phyloP scores from a whole-genome alignment of 1,140 invertebrate genomes.

The Geopemphigus sp. region DNA sequence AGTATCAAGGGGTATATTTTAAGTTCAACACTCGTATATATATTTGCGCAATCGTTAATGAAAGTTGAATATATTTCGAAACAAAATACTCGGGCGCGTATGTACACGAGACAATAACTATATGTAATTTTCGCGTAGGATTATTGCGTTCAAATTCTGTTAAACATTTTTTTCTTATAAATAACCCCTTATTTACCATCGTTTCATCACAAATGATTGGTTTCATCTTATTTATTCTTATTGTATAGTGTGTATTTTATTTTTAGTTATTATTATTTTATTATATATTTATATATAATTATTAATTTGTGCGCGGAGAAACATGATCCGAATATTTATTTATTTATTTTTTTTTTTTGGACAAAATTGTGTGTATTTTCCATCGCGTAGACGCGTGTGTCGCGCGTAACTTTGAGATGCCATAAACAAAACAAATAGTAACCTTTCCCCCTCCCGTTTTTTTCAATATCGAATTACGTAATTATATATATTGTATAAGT shows the following conservation, averaged over 20 bases:
- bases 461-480: neutral
- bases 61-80: slow-evolving; percentile 4
- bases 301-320: slow-evolving; percentile 32
- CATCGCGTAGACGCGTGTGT: neutral
- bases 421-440: slow-evolving; percentile 18
- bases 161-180: slow-evolving; percentile 6
- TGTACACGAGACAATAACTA: neutral
- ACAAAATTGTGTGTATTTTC: slow-evolving; percentile 26
- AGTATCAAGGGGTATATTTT: neutral
- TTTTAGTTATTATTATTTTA: slow-evolving; percentile 48
- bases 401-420: slow-evolving; percentile 30
- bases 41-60: slow-evolving; percentile 20
- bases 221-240: slow-evolving; percentile 49
- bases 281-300: slow-evolving; percentile 33
- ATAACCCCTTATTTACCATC: slow-evolving; percentile 14
- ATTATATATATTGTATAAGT: neutral
- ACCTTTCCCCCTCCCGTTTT: neutral
- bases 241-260: slow-evolving; percentile 50
- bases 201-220: neutral
- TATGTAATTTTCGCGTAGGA: slow-evolving; percentile 2
- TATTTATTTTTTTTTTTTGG: slow-evolving; percentile 25
- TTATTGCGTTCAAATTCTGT: neutral
- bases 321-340: slow-evolving; percentile 31
- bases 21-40: slow-evolving; percentile 44
- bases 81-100: neutral